These are phyloP conservation scores for Porphyrio hochstetteri DNA, from an alignment of 2,113 vertebrate species.

Conservation along the genomic window DNA sequence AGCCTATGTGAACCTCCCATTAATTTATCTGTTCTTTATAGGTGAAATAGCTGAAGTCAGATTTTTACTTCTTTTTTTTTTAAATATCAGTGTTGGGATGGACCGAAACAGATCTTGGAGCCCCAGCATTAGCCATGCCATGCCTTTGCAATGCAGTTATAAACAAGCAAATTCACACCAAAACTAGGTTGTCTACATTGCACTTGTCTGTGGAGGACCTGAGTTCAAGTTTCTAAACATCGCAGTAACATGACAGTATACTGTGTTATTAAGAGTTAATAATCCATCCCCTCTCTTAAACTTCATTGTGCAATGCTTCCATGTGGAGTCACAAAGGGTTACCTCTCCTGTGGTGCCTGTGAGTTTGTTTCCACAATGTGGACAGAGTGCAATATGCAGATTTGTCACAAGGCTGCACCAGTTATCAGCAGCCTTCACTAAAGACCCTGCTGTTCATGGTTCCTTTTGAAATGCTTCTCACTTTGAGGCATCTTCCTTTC, in stretches of 20 bases:
- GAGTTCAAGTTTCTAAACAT: not conserved
- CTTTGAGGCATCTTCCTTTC: not conserved
- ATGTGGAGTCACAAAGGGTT: not conserved
- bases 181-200: not conserved
- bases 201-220: not conserved
- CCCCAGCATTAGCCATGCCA: no score
- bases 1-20: not conserved
- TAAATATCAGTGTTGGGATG: not conserved
- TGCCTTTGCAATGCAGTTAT: not conserved
- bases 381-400: accelerated
- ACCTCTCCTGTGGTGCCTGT: not conserved
- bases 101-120: not conserved
- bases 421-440: not conserved
- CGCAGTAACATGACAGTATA: not conserved
- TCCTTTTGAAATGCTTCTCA: not conserved
- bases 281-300: not conserved
- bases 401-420: not conserved
- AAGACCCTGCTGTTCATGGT: not conserved
- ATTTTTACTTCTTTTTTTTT: not conserved
- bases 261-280: not conserved
- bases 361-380: not conserved
- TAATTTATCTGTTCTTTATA: not conserved
- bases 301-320: not conserved
- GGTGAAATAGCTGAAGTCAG: not conserved
- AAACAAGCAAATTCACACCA: not conserved